These are phyloP conservation scores for Amiota minor DNA, from an alignment of 2,888 invertebrate genomes.

Conservation along the genomic window DNA sequence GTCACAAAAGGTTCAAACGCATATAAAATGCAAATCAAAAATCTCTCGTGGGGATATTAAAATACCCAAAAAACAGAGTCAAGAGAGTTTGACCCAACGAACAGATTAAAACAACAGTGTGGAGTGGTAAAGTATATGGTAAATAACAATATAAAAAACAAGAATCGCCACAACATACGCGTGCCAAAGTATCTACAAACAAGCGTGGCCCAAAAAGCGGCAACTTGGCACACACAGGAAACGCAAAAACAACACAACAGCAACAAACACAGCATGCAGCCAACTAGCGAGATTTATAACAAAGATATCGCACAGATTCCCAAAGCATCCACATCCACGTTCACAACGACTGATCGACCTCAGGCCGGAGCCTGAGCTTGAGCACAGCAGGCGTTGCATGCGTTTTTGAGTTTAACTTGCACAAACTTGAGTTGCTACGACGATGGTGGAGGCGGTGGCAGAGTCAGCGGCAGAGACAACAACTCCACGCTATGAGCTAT, in stretches of 20 bases:
- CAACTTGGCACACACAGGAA: constrained; percentile 55
- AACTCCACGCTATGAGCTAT: constrained; percentile 59
- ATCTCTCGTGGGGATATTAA: not conserved
- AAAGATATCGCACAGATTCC: constrained; percentile 63
- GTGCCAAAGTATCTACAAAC: constrained; percentile 59
- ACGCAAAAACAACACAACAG: constrained; percentile 43
- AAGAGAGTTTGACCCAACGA: constrained; percentile 14
- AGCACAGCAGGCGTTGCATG: too few relatives aligned
- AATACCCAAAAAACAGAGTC: not conserved
- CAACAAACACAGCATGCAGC: constrained; percentile 63
- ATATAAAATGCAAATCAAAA: constrained; percentile 8
- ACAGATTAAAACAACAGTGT: not conserved
- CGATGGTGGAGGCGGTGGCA: too few relatives aligned
- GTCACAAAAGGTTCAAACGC: constrained; percentile 4
- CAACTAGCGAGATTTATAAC: constrained; percentile 69
- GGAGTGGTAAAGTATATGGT: not conserved
- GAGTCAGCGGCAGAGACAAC: too few relatives aligned
- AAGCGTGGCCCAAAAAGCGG: constrained; percentile 51
- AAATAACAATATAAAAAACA: not conserved
- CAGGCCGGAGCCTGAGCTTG: not conserved
- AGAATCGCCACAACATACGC: constrained; percentile 46
- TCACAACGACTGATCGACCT: not conserved
- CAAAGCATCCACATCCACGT: constrained; percentile 6
- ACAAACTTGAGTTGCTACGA: too few relatives aligned
- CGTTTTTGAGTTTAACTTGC: too few relatives aligned